Conservation (phyloP, 2,888 invertebrate genomes). For the Nomada ferruginata region DNA sequence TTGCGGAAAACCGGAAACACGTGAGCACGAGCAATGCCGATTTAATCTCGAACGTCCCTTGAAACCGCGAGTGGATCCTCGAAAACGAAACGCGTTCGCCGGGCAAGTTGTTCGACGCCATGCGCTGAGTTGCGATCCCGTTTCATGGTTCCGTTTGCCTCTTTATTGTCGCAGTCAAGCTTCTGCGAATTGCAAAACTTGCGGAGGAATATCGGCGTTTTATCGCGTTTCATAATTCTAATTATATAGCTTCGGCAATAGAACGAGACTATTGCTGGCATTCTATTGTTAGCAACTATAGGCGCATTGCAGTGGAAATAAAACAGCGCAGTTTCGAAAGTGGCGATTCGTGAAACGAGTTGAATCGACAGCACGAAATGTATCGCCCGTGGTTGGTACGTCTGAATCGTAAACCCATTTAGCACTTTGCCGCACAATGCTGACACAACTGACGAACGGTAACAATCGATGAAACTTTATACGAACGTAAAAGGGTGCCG, state of each 20-base stretch:
- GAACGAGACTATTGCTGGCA: too few relatives aligned
- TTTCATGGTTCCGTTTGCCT: background rate
- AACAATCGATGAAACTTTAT: slow-evolving; percentile 13
- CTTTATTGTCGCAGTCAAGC: too few relatives aligned
- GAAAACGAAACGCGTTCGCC: slow-evolving; percentile 32
- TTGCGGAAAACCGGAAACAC: slow-evolving; percentile 41
- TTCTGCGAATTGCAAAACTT: slow-evolving; percentile 2
- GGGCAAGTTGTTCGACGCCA: too few relatives aligned
- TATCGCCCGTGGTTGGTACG: slow-evolving; percentile 11
- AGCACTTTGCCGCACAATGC: background rate
- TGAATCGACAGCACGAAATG: background rate
- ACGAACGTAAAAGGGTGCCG: background rate
- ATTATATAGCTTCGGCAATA: too few relatives aligned
- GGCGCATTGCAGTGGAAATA: too few relatives aligned
- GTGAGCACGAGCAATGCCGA: slow-evolving; percentile 47
- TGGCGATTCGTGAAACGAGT: background rate
- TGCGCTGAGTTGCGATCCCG: background rate
- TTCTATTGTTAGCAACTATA: too few relatives aligned
- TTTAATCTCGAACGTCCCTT: slow-evolving; percentile 48
- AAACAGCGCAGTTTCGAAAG: background rate
- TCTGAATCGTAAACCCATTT: slow-evolving; percentile 24
- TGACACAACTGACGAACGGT: background rate
- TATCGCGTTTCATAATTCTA: background rate
- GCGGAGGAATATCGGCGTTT: background rate
- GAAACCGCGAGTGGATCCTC: slow-evolving; percentile 30